Percentiles rank a stretch among this genome's conserved stretches.
phyloP scores from a whole-genome alignment of 2,113 vertebrate genomes.

The Alaudala cheleensis region DNA sequence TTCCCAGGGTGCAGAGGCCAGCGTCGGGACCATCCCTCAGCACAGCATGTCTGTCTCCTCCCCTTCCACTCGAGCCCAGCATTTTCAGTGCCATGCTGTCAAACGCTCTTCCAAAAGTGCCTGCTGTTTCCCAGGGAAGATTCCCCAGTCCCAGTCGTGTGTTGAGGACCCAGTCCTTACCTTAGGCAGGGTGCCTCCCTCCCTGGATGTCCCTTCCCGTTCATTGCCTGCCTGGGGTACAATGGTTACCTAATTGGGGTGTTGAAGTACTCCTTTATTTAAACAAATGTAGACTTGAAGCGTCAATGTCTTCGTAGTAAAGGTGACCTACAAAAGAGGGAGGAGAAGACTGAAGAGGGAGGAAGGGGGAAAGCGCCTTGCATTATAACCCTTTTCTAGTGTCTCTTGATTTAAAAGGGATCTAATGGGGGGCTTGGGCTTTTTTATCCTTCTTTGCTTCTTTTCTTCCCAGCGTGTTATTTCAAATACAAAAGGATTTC shows the following conservation, averaged over 20 bases:
- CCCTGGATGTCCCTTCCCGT: neutral
- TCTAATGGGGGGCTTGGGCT: conserved; percentile 2
- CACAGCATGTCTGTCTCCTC: neutral
- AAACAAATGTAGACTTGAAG: conserved; percentile 32
- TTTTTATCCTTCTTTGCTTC: conserved; percentile 44
- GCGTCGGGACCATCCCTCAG: accelerated
- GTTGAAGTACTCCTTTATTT: neutral
- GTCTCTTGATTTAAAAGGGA: conserved; percentile 16
- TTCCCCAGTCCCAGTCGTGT: accelerated
- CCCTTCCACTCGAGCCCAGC: neutral
- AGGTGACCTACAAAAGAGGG: conserved; percentile 41
- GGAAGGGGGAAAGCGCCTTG: neutral
- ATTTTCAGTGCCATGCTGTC: neutral
- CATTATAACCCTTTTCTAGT: neutral
- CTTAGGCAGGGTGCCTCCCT: neutral
- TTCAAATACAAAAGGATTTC: conserved; percentile 45
- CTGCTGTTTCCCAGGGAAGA: neutral
- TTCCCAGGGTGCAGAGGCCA: neutral
- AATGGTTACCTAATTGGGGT: neutral
- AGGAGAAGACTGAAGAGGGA: neutral
- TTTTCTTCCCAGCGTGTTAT: neutral
- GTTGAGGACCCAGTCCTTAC: accelerated
- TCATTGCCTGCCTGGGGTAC: accelerated
- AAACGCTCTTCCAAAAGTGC: accelerated
- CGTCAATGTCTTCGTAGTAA: conserved; percentile 17